phyloP scores from a whole-genome alignment of 2,113 vertebrate genomes.

The Tetraodon nigroviridis region DNA sequence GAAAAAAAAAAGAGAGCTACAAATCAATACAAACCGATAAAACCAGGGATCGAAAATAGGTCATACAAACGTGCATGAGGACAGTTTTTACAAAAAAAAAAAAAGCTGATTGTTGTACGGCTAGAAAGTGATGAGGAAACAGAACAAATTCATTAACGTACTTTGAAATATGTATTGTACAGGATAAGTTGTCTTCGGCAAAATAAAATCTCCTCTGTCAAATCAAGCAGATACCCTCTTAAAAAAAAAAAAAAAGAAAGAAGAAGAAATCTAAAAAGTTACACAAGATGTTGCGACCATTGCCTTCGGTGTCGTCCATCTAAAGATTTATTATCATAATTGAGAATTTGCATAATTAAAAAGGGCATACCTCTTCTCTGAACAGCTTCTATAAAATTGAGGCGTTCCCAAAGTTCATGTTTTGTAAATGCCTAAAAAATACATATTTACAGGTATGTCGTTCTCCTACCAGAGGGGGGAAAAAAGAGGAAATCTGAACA shows the following conservation, averaged over 20 bases:
- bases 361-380: conserved; percentile 68
- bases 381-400: conserved; percentile 73
- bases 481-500: neutral
- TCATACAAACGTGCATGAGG: conserved; percentile 87
- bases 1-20: conserved; percentile 59
- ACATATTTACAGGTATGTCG: conserved; percentile 72
- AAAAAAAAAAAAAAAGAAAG: too few species aligned
- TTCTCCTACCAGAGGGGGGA: conserved; percentile 46
- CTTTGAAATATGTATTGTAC: conserved; percentile 78
- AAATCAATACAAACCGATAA: conserved; percentile 80
- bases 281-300: too few species aligned
- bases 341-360: conserved; percentile 74
- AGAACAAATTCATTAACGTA: conserved; percentile 74
- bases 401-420: conserved; percentile 63
- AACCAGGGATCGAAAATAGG: conserved; percentile 72
- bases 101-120: conserved; percentile 72
- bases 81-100: conserved; percentile 77
- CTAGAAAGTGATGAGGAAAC: conserved; percentile 81
- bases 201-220: conserved; percentile 52
- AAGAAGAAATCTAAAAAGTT: conserved; percentile 36
- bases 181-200: conserved; percentile 51
- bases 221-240: conserved; percentile 44
- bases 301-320: conserved; percentile 29
- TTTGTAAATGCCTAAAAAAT: conserved; percentile 77
- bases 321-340: conserved; percentile 43